phyloP scores from a whole-genome alignment of 2,113 vertebrate species.

The Apodemus speciosus region DNA sequence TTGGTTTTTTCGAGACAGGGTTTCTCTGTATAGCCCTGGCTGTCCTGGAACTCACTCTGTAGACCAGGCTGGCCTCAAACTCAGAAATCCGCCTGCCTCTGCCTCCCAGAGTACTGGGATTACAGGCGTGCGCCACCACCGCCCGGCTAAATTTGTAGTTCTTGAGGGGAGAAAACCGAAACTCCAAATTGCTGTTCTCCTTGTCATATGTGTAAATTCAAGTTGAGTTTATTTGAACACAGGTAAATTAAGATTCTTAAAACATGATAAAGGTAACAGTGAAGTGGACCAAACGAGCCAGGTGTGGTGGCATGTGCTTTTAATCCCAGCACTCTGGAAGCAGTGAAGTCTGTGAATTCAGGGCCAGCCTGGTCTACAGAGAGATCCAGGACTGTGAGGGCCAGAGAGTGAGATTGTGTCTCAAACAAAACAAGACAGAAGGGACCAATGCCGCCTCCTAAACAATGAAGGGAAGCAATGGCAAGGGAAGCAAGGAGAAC shows the following conservation, averaged over 20 bases:
- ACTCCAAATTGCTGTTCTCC: slow-evolving; percentile 75
- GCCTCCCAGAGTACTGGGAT: too few species aligned
- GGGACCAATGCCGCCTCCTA: slow-evolving; percentile 60
- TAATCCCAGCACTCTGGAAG: not conserved
- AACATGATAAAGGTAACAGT: slow-evolving; percentile 72
- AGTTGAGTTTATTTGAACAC: slow-evolving; percentile 69
- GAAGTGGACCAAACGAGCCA: slow-evolving; percentile 50
- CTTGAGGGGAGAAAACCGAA: slow-evolving; percentile 78
- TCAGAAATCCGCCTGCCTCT: too few species aligned
- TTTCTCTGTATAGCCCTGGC: too few species aligned
- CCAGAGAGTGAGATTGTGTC: not conserved
- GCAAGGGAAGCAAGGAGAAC: slow-evolving; percentile 12
- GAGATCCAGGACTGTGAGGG: not conserved
- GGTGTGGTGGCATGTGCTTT: not conserved
- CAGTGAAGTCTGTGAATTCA: not conserved
- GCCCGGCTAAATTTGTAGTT: slow-evolving; percentile 50
- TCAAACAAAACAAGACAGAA: not conserved
- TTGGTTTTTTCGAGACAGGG: too few species aligned
- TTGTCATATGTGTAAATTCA: slow-evolving; percentile 81
- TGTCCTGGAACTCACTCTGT: too few species aligned
- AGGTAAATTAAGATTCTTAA: slow-evolving; percentile 50
- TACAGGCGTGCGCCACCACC: too few species aligned
- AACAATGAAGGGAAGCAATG: slow-evolving; percentile 37
- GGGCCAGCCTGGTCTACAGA: not conserved
- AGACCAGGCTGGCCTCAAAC: too few species aligned